phyloP scores from a whole-genome alignment of 2,888 invertebrate species.

The Clivina fossor region DNA sequence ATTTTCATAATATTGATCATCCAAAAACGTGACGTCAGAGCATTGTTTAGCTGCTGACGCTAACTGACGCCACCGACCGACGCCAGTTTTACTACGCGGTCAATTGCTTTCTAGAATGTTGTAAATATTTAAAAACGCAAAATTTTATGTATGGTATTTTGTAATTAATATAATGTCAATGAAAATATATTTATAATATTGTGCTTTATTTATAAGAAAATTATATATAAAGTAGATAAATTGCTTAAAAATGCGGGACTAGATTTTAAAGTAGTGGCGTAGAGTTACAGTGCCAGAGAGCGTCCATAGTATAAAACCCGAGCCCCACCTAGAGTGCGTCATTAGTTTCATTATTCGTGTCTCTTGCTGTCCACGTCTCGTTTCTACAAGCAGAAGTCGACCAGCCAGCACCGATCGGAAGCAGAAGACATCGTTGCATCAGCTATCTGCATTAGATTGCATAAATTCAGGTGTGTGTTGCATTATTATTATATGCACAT shows the following conservation, averaged over 20 bases:
- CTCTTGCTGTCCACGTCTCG: no score
- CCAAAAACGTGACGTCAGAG: no score
- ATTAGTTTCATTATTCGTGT: no score
- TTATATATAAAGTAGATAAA: conserved; percentile 8
- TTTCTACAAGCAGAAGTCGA: conserved; percentile 33
- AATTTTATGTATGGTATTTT: no score
- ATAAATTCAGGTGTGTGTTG: conserved; percentile 37
- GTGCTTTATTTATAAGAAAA: conserved; percentile 8
- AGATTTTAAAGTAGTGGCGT: conserved; percentile 43
- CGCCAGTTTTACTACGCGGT: no score
- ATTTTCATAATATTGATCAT: no score
- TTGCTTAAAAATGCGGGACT: conserved; percentile 38
- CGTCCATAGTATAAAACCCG: conserved; percentile 43
- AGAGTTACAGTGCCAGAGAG: conserved; percentile 41
- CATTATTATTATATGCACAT: conserved; percentile 37
- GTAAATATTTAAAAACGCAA: no score
- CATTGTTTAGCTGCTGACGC: no score
- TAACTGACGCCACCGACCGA: no score
- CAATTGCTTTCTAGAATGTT: no score
- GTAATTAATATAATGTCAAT: no score
- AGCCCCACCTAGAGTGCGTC: conserved; percentile 30
- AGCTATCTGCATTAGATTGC: background rate
- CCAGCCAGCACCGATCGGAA: conserved; percentile 6
- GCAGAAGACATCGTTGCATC: conserved; percentile 12
- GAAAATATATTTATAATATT: no score